These are phyloP conservation scores for Anoplophora glabripennis DNA, from an alignment of 1,140 invertebrate species.

Conservation along the genomic window DNA sequence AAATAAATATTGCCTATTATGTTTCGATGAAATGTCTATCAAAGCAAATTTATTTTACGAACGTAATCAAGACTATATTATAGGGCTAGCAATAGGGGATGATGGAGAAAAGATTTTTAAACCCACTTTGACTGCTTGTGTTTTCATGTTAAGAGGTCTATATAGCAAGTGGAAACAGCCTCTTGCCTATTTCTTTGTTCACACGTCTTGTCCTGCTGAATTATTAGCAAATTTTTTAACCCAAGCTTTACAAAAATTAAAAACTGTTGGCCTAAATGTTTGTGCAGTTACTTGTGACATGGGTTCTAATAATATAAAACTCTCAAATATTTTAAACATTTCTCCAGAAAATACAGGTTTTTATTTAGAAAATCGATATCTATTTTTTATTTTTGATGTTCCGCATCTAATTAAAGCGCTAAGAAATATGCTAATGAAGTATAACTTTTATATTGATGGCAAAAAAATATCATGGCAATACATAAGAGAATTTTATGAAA, in stretches of 20 bases:
- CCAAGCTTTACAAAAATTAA: constrained; percentile 7
- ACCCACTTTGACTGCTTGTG: constrained; percentile 11
- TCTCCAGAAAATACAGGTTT: constrained; percentile 16
- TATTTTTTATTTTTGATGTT: constrained; percentile 16
- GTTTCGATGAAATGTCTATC: constrained; percentile 6
- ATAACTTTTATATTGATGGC: constrained; percentile 9
- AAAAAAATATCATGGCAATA: constrained; percentile 7
- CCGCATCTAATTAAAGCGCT: constrained; percentile 23
- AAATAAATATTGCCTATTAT: constrained; percentile 5
- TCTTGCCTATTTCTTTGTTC: constrained; percentile 6
- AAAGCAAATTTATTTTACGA: constrained; percentile 17
- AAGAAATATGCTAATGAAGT: constrained; percentile 20
- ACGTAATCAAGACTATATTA: constrained; percentile 10
- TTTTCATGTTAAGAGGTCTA: constrained; percentile 13
- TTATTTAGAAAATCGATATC: constrained; percentile 7
- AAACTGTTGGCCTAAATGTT: constrained; percentile 10
- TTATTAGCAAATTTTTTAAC: not conserved
- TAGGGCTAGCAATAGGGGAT: constrained; percentile 10
- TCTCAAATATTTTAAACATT: constrained; percentile 7
- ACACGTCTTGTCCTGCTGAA: not conserved
- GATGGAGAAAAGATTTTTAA: constrained; percentile 11
- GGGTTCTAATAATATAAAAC: constrained; percentile 11
- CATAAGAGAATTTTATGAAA: too few species aligned
- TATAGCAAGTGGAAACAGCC: constrained; percentile 12
- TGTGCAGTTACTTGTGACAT: constrained; percentile 8